Percentiles rank a stretch among this genome's conserved stretches.
These are phyloP conservation scores for Dicrurus megarhynchus DNA, from an alignment of 2,113 vertebrate genomes.

Conservation along the genomic window DNA sequence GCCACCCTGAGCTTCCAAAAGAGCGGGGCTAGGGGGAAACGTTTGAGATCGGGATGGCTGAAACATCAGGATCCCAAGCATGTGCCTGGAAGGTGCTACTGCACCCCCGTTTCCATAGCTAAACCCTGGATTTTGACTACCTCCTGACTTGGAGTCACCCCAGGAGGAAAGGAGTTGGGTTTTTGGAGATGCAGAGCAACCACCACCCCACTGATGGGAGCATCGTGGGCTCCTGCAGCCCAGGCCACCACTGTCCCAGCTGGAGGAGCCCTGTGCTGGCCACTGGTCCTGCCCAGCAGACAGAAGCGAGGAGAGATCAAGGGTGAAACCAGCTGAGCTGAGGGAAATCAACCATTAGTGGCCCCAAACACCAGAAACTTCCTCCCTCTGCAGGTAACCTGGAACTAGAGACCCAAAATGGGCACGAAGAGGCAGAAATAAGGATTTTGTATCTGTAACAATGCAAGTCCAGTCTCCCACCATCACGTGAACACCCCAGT, in stretches of 20 bases:
- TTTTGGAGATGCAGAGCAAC: not conserved
- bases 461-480: not conserved
- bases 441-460: not conserved
- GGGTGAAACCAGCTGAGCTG: not conserved
- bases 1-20: not conserved
- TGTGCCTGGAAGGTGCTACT: fast-evolving
- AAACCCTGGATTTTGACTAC: not conserved
- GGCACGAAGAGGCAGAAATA: fast-evolving
- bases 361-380: not conserved
- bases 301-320: not conserved
- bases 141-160: not conserved
- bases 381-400: not conserved
- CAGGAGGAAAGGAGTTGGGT: not conserved
- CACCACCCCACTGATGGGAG: fast-evolving
- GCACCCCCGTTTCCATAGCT: not conserved
- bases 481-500: fast-evolving
- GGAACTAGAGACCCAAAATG: not conserved
- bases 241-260: not conserved
- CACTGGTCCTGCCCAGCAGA: not conserved
- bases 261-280: not conserved
- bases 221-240: not conserved
- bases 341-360: not conserved
- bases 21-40: not conserved
- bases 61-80: not conserved
- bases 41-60: fast-evolving